phyloP scores from a whole-genome alignment of 2,888 invertebrate genomes.

The Lasioglossum malachurum region DNA sequence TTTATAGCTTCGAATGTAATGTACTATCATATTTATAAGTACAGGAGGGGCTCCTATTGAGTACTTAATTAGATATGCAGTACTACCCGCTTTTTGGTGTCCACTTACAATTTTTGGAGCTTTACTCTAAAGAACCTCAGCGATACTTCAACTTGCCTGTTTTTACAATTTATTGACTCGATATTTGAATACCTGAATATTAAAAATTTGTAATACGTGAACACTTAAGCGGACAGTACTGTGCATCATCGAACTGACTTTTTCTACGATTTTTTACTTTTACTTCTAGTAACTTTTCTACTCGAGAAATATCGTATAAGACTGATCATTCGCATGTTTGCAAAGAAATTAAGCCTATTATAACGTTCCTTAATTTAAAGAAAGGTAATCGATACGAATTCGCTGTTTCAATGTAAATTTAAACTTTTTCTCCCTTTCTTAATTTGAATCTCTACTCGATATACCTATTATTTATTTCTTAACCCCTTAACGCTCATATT shows the following conservation, averaged over 20 bases:
- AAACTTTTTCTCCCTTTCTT: neutral
- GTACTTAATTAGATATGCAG: constrained; percentile 67
- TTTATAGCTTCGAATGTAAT: constrained; percentile 66
- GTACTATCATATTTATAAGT: constrained; percentile 64
- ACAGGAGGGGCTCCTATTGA: constrained; percentile 51
- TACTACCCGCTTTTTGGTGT: neutral
- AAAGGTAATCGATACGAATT: constrained; percentile 14
- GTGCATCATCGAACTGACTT: constrained; percentile 42
- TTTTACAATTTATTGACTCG: neutral
- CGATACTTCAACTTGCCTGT: neutral
- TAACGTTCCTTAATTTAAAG: constrained; percentile 40
- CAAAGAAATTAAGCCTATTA: constrained; percentile 47
- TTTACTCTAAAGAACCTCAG: neutral
- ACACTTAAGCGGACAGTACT: constrained; percentile 1
- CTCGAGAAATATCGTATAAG: constrained; percentile 50
- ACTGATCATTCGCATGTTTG: constrained; percentile 55
- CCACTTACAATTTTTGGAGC: neutral
- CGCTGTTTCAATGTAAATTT: constrained; percentile 27
- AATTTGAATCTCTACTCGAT: constrained; percentile 24
- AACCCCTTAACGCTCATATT: constrained; percentile 28
- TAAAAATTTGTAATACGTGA: neutral
- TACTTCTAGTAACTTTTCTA: constrained; percentile 39
- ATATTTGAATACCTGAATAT: neutral
- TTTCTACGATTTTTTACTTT: constrained; percentile 39
- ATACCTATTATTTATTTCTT: constrained; percentile 45